phyloP scores from a whole-genome alignment of 2,113 vertebrate genomes.

The Platysteira castanea region DNA sequence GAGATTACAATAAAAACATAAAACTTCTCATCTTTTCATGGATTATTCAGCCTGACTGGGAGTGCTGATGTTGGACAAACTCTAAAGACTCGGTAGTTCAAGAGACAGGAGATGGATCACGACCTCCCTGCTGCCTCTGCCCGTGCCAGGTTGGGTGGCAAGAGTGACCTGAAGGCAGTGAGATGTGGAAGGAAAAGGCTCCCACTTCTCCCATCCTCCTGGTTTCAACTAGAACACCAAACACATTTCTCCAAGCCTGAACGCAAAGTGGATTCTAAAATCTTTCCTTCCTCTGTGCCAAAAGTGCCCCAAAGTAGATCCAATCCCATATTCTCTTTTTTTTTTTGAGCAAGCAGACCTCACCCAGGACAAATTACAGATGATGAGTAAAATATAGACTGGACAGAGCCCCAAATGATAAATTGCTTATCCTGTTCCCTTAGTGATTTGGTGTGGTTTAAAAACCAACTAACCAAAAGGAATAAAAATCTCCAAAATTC shows the following conservation, averaged over 20 bases:
- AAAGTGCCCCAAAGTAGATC: neutral
- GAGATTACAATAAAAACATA: neutral
- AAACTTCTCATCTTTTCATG: neutral
- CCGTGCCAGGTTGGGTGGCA: neutral
- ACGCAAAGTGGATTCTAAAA: neutral
- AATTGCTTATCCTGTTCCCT: neutral
- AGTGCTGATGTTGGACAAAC: neutral
- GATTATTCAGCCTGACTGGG: neutral
- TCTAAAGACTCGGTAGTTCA: neutral
- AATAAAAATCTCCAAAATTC: neutral
- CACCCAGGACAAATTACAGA: neutral
- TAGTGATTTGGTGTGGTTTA: neutral
- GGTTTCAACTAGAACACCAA: neutral
- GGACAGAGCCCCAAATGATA: neutral
- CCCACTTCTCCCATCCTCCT: neutral
- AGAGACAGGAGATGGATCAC: neutral
- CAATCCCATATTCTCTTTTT: neutral
- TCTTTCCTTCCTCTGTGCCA: neutral
- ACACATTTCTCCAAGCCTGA: neutral
- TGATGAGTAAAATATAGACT: neutral
- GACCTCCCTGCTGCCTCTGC: neutral
- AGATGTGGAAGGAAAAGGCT: neutral
- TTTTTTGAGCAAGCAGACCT: neutral
- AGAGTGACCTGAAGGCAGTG: neutral
- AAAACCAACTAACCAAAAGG: neutral